These are phyloP conservation scores for Callimorpha dominula DNA, from an alignment of 2,888 invertebrate species.

Conservation along the genomic window DNA sequence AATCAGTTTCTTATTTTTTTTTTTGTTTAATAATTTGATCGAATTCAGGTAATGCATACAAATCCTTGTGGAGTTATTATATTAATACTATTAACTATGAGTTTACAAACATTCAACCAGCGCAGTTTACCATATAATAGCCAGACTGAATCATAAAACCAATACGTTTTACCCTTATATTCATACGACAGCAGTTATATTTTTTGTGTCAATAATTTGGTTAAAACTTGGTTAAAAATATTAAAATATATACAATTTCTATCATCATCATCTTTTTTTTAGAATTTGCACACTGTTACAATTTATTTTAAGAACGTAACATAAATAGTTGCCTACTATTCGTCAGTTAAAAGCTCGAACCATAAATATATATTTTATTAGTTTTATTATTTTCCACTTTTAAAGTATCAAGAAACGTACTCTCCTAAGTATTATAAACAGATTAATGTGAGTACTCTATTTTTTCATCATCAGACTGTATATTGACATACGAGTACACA, in stretches of 20 bases:
- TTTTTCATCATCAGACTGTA: conserved; percentile 17
- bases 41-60: too few species aligned
- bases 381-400: not conserved
- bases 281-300: not conserved
- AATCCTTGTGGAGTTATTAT: too few species aligned
- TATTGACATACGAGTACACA: not conserved
- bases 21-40: too few species aligned
- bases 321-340: conserved; percentile 3
- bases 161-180: too few species aligned
- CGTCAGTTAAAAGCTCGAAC: not conserved
- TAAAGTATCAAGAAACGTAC: conserved; percentile 3
- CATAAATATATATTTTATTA: not conserved
- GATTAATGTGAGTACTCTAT: not conserved
- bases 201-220: not conserved
- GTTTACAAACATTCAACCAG: too few species aligned
- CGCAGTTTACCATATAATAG: too few species aligned
- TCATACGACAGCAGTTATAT: not conserved
- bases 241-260: not conserved
- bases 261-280: not conserved
- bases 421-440: conserved; percentile 21
- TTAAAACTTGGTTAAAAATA: not conserved
- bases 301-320: not conserved
- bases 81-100: too few species aligned
- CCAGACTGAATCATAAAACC: not conserved
- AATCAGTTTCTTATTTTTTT: not conserved